Evolutionary conservation across 2,113 vertebrate species (phyloP).

Genomic region (Hyaena hyaena): DNA sequence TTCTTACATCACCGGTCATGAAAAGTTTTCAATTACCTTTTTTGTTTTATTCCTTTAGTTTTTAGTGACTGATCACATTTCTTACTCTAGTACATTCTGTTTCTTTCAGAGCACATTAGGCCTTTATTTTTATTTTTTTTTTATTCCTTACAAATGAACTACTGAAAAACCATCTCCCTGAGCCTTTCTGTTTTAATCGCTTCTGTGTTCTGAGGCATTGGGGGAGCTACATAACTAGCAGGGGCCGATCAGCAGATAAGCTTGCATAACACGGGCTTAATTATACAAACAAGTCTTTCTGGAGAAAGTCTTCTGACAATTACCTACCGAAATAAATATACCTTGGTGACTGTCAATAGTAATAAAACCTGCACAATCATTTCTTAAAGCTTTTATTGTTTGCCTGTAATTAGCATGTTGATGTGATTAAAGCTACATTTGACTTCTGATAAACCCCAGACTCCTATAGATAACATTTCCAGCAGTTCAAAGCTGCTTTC

Average conservation of each 20-base stretch:
- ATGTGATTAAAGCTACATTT: constrained; percentile 83
- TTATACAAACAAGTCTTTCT: constrained; percentile 78
- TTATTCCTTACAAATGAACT: constrained; percentile 45
- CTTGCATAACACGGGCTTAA: constrained; percentile 73
- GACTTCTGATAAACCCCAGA: constrained; percentile 81
- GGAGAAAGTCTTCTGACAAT: constrained; percentile 83
- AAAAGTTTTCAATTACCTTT: not conserved
- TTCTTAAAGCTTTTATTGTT: constrained; percentile 83
- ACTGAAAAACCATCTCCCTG: constrained; percentile 50
- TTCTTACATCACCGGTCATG: not conserved
- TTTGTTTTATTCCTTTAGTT: constrained; percentile 11
- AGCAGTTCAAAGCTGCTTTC: constrained; percentile 79
- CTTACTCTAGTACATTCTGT: constrained; percentile 43
- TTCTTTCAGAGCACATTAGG: constrained; percentile 39
- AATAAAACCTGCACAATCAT: constrained; percentile 80
- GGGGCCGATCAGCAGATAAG: constrained; percentile 75
- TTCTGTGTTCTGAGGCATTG: constrained; percentile 45
- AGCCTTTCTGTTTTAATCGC: constrained; percentile 60
- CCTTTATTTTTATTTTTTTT: constrained; percentile 52
- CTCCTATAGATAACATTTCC: constrained; percentile 82
- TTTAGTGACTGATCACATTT: not conserved
- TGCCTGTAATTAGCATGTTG: constrained; percentile 82
- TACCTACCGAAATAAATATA: constrained; percentile 81
- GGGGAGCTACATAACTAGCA: constrained; percentile 43
- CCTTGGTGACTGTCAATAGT: constrained; percentile 77